Percentiles rank a stretch among this genome's conserved stretches.
Conservation (phyloP, 64 coral and sea anemone genomes). For the Stylophora pistillata region DNA sequence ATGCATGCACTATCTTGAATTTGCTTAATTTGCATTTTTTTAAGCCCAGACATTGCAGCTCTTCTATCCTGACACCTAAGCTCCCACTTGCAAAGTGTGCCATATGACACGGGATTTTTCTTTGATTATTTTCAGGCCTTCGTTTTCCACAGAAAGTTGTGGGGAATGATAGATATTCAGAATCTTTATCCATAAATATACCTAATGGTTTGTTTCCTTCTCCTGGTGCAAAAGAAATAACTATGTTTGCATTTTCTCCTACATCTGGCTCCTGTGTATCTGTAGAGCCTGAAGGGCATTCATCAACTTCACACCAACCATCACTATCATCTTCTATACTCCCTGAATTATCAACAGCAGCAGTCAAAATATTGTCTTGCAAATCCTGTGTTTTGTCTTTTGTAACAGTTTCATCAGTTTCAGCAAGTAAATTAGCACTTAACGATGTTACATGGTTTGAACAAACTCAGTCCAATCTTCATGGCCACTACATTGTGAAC, state of each 20-base stretch:
- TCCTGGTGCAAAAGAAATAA: slow-evolving; percentile 61
- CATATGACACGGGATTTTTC: slow-evolving; percentile 53
- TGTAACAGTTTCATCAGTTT: background rate
- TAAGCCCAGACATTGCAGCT: slow-evolving; percentile 48
- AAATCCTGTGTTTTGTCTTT: slow-evolving; percentile 1
- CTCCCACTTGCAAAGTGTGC: slow-evolving; percentile 62
- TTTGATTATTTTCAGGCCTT: slow-evolving; percentile 27
- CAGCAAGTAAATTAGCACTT: background rate
- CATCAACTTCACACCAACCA: slow-evolving; percentile 48
- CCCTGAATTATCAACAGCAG: background rate
- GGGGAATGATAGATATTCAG: slow-evolving; percentile 70
- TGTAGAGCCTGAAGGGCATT: slow-evolving; percentile 38
- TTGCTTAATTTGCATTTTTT: slow-evolving; percentile 65
- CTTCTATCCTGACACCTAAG: slow-evolving; percentile 54
- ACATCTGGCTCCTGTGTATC: slow-evolving; percentile 50
- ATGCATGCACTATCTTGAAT: slow-evolving; percentile 46
- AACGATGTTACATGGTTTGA: background rate
- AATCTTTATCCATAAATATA: slow-evolving; percentile 68
- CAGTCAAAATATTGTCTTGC: background rate
- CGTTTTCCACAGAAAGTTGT: slow-evolving; percentile 65
- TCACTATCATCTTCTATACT: background rate
- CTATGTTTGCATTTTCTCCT: slow-evolving; percentile 34
- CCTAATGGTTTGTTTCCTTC: slow-evolving; percentile 60
- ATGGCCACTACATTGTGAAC: background rate
- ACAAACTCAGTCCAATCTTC: slow-evolving; percentile 8